phyloP scores from a whole-genome alignment of 2,113 vertebrate genomes.

The Stictonetta naevosa region DNA sequence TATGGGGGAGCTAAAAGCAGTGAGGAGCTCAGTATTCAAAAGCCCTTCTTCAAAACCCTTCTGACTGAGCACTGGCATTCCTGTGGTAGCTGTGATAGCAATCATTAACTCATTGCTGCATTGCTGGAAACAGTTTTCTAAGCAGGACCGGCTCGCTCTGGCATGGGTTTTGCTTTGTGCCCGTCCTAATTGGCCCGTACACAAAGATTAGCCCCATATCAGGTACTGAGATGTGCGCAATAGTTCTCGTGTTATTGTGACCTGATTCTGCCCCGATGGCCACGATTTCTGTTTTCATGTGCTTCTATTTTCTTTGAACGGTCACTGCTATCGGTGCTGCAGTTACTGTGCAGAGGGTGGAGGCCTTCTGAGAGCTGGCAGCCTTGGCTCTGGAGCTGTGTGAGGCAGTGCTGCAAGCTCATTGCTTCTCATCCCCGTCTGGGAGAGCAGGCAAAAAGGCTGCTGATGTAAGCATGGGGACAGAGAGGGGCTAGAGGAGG shows the following conservation, averaged over 20 bases:
- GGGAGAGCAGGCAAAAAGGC: neutral
- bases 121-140: neutral
- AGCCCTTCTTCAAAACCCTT: neutral
- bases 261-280: neutral
- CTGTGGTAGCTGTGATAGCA: neutral
- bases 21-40: neutral
- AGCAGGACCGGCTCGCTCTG: neutral
- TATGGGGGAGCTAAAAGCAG: neutral
- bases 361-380: neutral
- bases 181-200: neutral
- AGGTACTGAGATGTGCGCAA: neutral
- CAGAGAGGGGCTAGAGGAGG: neutral
- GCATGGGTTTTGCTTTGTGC: neutral
- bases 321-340: rapidly evolving
- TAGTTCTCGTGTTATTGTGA: neutral
- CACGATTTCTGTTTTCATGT: neutral
- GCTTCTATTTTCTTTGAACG: neutral
- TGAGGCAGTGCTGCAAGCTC: neutral
- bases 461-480: neutral
- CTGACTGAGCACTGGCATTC: neutral
- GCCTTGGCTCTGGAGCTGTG: neutral
- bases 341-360: neutral
- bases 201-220: neutral
- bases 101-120: neutral
- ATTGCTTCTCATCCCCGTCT: neutral